Percentiles rank a stretch among this genome's conserved stretches.
Evolutionary conservation across 1,140 invertebrate species (phyloP).

Genomic region (Drosophila pandora): DNA sequence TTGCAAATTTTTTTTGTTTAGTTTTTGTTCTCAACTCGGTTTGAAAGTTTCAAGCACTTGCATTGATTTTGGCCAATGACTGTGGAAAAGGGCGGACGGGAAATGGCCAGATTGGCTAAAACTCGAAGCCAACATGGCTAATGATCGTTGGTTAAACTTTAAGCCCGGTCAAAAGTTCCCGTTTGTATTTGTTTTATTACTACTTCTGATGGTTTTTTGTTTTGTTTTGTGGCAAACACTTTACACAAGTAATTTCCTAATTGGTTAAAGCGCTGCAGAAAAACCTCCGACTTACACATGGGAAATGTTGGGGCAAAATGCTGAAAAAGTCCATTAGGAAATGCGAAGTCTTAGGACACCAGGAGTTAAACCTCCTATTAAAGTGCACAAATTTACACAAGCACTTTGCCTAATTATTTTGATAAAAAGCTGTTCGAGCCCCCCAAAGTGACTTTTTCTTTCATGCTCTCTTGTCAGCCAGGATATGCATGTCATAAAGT

Average conservation of each 20-base stretch:
- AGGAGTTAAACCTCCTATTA: conserved; percentile 42
- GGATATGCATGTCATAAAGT: conserved; percentile 1
- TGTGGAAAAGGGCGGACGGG: not conserved
- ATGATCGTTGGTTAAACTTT: conserved; percentile 37
- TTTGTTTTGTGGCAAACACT: conserved; percentile 42
- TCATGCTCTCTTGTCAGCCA: not conserved
- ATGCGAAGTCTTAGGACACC: conserved; percentile 23
- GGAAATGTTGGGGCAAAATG: conserved; percentile 7
- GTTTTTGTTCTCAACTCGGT: not conserved
- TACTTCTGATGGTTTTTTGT: not conserved
- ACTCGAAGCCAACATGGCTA: conserved; percentile 15
- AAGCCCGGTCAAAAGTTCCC: conserved; percentile 9
- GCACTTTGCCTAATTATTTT: conserved; percentile 65
- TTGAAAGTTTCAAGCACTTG: conserved; percentile 47
- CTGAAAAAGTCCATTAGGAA: conserved; percentile 22
- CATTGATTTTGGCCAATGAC: conserved; percentile 31
- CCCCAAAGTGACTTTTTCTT: conserved; percentile 3
- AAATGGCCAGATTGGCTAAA: not conserved
- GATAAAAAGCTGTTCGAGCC: conserved; percentile 43
- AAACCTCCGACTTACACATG: conserved; percentile 17
- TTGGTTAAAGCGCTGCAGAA: conserved; percentile 58
- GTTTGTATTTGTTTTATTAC: conserved; percentile 10
- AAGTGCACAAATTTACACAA: conserved; percentile 60
- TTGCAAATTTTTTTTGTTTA: conserved; percentile 3
- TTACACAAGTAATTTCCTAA: conserved; percentile 73